These are phyloP conservation scores for Myiagra hebetior DNA, from an alignment of 2,113 vertebrate genomes.

Conservation along the genomic window DNA sequence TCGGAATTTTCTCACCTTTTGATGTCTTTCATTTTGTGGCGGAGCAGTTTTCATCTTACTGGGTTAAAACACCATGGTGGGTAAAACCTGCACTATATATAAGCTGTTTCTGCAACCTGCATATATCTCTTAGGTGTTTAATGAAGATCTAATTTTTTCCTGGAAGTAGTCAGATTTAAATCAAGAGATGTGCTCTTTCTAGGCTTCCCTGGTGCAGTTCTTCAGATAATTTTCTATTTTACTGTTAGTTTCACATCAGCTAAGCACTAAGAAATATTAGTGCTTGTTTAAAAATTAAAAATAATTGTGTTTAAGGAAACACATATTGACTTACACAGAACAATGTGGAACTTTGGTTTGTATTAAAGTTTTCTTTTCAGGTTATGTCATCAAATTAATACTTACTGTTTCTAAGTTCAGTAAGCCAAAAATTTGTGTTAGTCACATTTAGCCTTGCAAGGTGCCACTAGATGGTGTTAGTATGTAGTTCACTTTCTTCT, in stretches of 20 bases:
- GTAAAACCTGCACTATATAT: not conserved
- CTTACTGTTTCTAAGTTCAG: not conserved
- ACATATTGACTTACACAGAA: not conserved
- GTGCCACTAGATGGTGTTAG: conserved; percentile 65
- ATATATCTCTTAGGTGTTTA: not conserved
- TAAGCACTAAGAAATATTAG: not conserved
- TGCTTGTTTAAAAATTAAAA: not conserved
- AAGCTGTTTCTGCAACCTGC: not conserved
- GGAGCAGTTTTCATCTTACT: not conserved
- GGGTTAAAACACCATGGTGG: not conserved
- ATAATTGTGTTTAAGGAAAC: not conserved
- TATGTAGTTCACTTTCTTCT: conserved; percentile 24
- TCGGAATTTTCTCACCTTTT: not conserved
- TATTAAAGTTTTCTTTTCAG: not conserved
- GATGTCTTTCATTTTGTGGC: not conserved
- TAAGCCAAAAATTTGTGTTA: not conserved
- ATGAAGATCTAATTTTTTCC: not conserved
- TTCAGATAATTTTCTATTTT: not conserved
- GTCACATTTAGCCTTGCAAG: not conserved
- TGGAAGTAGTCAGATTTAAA: not conserved
- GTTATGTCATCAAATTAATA: not conserved
- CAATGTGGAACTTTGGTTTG: not conserved
- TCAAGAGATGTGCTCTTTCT: not conserved
- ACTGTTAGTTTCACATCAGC: not conserved
- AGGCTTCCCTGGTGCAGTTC: not conserved